Evolutionary conservation across 2,888 invertebrate species (phyloP).

Genomic region (Callyntrura guangdongensis): DNA sequence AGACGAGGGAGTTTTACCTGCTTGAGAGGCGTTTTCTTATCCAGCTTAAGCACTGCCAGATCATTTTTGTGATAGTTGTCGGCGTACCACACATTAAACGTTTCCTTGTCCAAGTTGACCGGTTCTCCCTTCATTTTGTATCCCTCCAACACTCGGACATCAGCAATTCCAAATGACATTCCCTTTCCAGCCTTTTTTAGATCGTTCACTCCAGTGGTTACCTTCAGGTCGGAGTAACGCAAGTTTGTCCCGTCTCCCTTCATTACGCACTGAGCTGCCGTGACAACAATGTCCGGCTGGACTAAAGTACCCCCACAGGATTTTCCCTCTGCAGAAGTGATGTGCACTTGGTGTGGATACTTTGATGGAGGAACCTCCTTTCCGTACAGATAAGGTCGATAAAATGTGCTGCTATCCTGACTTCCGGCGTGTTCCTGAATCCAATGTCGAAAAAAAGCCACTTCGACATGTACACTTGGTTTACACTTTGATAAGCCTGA

Average conservation of each 20-base stretch:
- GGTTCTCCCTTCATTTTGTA: background rate
- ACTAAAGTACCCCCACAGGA: conserved; percentile 34
- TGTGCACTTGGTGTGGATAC: conserved; percentile 38
- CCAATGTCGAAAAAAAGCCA: conserved; percentile 46
- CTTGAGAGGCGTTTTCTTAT: background rate
- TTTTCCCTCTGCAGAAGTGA: background rate
- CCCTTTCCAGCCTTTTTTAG: background rate
- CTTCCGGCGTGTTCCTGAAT: conserved; percentile 33
- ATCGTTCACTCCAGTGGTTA: background rate
- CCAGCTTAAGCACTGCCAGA: conserved; percentile 55
- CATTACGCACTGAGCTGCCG: conserved; percentile 58
- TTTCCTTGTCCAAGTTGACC: background rate
- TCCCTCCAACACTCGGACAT: background rate
- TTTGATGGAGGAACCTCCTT: background rate
- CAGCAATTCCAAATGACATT: background rate
- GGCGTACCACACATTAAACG: background rate
- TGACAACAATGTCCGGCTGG: conserved; percentile 34
- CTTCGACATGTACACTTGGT: conserved; percentile 49
- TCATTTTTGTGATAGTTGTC: conserved; percentile 56
- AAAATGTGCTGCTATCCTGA: conserved; percentile 36
- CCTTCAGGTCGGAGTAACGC: background rate
- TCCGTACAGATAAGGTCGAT: conserved; percentile 52
- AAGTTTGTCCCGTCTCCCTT: background rate
- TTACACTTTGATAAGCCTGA: conserved; percentile 1
- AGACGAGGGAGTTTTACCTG: background rate